Base-by-base conservation (phyloP, 1,140 invertebrate genomes). In the Littorina saxatilis region DNA sequence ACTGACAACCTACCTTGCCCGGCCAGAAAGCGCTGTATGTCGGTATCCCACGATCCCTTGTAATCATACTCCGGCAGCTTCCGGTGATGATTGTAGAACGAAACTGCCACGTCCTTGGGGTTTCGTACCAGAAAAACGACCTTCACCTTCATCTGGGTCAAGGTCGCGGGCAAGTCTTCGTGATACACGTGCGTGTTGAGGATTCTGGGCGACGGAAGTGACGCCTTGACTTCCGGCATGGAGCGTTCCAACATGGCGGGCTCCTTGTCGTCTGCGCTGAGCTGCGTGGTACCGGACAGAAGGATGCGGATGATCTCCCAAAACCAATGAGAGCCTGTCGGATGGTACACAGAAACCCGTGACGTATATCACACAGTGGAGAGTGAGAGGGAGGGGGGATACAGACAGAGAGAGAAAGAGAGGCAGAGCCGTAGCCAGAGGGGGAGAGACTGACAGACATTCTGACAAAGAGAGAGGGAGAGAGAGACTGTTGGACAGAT, bases 81-180 rank as follows among this genome's bases (percentile, higher is more conserved):
- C 0, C n/a, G 2, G 32, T 77, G 83, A 74, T 83, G 83, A 32
- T 85, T 68, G 75, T 86, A 87, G 52, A 83, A 82, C 13, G 87
- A 88, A 17, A 85, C 85, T 17, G 82, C 84, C 13, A 87, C 83
- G 75, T 85, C 85, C 75, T 88, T 88, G n/a, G 84, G 85, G 66
- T 88, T 83, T 27, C 87, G 55, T 32, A 68, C 55, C 15, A 83
- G 39, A 39, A 82, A 81, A 23, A 87, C 63, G 9, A 86, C 76
- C 80, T 83, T 87, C 39, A 52, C 70, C 72, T 83, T 78, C 23
- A 43, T 29, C 50, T 74, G 76, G 2, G 50, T 20, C 17, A 86
- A 39, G 15, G 80, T 68, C 40, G 77, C 58, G 5, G 86, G 86
- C 7, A 86, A 74, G 17, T 76, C 20, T 4, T 70, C 43, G 37